phyloP scores from a whole-genome alignment of 1,140 invertebrate genomes.

The Panagrolaimus sp. region DNA sequence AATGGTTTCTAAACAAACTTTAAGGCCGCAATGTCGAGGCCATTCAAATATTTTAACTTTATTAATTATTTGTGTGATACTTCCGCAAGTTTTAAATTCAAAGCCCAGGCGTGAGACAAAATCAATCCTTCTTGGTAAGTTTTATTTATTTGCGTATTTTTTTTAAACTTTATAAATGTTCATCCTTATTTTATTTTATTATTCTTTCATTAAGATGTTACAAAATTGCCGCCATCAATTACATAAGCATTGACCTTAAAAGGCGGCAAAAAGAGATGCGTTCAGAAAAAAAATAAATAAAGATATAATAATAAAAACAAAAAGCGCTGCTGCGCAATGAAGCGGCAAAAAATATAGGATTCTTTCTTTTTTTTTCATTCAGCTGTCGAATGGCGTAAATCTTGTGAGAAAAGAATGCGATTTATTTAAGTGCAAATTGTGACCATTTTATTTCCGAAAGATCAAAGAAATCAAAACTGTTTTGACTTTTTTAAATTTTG shows the following conservation, averaged over 20 bases:
- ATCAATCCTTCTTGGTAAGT: conserved; percentile 14
- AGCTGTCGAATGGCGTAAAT: neutral
- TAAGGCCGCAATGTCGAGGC: too few relatives aligned
- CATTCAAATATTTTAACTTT: too few relatives aligned
- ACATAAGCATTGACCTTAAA: conserved; percentile 18
- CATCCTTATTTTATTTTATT: neutral
- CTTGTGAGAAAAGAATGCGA: neutral
- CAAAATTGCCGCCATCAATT: conserved; percentile 14
- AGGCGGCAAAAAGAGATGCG: conserved; percentile 6
- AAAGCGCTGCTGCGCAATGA: neutral
- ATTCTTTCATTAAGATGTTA: neutral
- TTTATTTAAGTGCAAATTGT: conserved; percentile 2
- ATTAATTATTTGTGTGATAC: too few relatives aligned
- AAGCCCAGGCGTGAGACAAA: conserved; percentile 7
- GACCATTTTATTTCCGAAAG: conserved; percentile 1
- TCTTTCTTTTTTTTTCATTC: too few relatives aligned
- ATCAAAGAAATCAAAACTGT: conserved; percentile 2
- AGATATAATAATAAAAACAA: neutral
- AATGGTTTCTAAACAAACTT: too few relatives aligned
- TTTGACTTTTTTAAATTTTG: neutral
- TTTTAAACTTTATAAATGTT: neutral
- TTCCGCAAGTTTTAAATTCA: too few relatives aligned
- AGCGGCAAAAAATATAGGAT: conserved; percentile 3
- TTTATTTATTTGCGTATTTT: too few relatives aligned
- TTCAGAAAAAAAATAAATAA: neutral